These are phyloP conservation scores for Sebastes iracundus DNA, from an alignment of 2,797 vertebrate genomes.

Conservation along the genomic window DNA sequence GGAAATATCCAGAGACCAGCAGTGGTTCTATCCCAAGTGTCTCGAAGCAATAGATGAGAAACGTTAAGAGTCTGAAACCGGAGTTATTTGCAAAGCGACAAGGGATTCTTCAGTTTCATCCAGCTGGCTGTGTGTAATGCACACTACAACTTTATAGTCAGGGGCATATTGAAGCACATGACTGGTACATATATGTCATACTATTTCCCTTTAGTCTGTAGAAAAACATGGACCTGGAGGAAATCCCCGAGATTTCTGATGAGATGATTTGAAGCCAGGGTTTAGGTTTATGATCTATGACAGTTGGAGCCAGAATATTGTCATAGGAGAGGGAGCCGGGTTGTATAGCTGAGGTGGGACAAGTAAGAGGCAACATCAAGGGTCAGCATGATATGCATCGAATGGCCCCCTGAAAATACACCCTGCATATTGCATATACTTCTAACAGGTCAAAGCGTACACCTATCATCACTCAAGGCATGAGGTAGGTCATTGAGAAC, in stretches of 20 bases:
- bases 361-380: background rate
- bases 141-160: background rate
- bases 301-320: background rate
- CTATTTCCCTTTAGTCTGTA: background rate
- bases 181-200: background rate
- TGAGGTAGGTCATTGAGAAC: background rate
- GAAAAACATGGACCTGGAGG: background rate
- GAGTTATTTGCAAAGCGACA: constrained; percentile 22
- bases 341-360: background rate
- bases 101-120: constrained; percentile 24
- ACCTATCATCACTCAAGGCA: background rate
- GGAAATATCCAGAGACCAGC: constrained; percentile 6
- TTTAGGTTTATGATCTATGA: background rate
- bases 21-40: constrained; percentile 19
- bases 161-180: constrained; percentile 3
- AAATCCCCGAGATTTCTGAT: background rate
- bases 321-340: background rate
- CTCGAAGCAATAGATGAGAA: background rate
- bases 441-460: background rate
- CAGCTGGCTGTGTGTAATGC: constrained; percentile 21
- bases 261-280: background rate
- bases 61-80: background rate
- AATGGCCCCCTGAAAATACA: background rate
- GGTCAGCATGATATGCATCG: background rate
- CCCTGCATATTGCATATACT: background rate